Evolutionary conservation across 2,888 invertebrate genomes (phyloP).

Genomic region (Adelphocoris suturalis): DNA sequence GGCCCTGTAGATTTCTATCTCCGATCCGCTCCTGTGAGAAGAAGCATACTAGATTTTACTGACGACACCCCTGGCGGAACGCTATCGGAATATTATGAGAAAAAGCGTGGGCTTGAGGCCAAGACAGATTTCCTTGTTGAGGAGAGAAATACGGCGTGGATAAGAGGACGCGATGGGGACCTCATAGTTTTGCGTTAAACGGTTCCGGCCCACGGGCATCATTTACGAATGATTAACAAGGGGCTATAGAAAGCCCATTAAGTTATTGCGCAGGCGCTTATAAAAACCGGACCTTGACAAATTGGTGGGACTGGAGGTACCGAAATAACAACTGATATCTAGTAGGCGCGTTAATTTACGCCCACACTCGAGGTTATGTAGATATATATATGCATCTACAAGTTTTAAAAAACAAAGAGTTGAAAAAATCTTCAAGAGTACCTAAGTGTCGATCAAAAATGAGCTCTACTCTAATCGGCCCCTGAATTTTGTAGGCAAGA

Average conservation of each 20-base stretch:
- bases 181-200: not conserved
- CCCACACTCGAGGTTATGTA: not conserved
- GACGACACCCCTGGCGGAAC: not conserved
- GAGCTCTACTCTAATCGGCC: no score
- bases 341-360: not conserved
- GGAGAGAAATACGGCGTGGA: not conserved
- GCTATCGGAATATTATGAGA: constrained; percentile 2
- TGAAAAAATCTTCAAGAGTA: no score
- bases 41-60: not conserved
- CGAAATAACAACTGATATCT: not conserved
- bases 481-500: no score
- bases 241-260: constrained; percentile 20
- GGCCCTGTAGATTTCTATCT: constrained; percentile 2
- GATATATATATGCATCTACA: not conserved
- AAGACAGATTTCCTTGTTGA: not conserved
- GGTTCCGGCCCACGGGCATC: constrained; percentile 14
- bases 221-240: constrained; percentile 12
- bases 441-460: no score
- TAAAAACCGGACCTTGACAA: constrained; percentile 18
- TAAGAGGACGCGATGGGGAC: not conserved
- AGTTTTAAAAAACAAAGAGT: no score
- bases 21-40: constrained; percentile 26
- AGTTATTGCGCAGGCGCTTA: constrained; percentile 3
- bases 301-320: not conserved
- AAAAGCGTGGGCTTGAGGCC: constrained; percentile 13